These are phyloP conservation scores for Paratilapia polleni DNA, from an alignment of 2,113 vertebrate species.

Conservation along the genomic window DNA sequence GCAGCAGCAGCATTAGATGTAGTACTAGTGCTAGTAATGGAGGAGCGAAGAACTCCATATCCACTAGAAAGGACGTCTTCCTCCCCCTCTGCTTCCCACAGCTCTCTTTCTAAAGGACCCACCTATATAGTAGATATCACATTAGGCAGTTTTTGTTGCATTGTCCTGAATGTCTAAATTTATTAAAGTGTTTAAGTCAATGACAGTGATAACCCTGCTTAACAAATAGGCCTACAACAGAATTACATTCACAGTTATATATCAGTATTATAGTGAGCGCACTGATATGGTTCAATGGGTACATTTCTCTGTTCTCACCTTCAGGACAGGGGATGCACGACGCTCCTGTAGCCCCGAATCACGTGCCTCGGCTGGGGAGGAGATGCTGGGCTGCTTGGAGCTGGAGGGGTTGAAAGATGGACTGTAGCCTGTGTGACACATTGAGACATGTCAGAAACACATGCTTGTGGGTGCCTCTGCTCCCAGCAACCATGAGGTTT, in stretches of 20 bases:
- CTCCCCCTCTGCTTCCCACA: slow-evolving; percentile 54
- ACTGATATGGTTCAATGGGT: background rate
- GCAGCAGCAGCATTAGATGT: background rate
- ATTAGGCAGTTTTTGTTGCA: background rate
- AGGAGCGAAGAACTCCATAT: slow-evolving; percentile 29
- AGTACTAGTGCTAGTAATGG: background rate
- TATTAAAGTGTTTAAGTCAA: background rate
- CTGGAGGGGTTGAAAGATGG: slow-evolving; percentile 14
- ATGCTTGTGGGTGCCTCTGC: background rate
- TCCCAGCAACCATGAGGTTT: background rate
- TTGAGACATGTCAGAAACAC: slow-evolving; percentile 31
- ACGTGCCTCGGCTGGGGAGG: background rate
- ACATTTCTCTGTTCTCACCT: slow-evolving; percentile 40
- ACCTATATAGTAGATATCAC: background rate
- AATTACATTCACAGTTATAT: background rate
- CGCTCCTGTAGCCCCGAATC: slow-evolving; percentile 46
- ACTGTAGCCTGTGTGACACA: slow-evolving; percentile 63
- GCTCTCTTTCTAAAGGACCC: slow-evolving; percentile 30
- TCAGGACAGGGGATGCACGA: slow-evolving; percentile 20
- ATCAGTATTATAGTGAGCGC: too few species aligned
- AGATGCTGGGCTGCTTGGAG: slow-evolving; percentile 24
- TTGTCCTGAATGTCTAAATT: background rate
- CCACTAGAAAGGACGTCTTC: slow-evolving; percentile 60
- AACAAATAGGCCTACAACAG: background rate
- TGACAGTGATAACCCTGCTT: background rate